Evolutionary conservation across 2,797 vertebrate genomes (phyloP).

Genomic region (Coregonus suidteri): DNA sequence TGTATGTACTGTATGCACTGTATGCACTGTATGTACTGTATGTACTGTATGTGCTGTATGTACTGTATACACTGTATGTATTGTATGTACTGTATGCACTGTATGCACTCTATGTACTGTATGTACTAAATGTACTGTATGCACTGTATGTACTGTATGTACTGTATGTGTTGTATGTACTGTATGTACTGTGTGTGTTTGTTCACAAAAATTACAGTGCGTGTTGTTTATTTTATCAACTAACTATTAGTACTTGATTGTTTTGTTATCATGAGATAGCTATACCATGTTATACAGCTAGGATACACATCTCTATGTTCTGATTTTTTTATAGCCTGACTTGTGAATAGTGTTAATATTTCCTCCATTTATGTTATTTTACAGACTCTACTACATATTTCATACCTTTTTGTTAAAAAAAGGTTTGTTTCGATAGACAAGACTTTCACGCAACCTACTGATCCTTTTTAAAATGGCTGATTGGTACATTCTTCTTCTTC

Average conservation of each 20-base stretch:
- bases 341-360: conserved; percentile 50
- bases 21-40: too few species aligned
- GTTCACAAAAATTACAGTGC: conserved; percentile 33
- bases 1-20: too few species aligned
- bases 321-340: conserved; percentile 25
- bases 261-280: conserved; percentile 1
- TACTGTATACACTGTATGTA: too few species aligned
- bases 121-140: too few species aligned
- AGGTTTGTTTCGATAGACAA: neutral
- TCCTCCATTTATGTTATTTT: conserved; percentile 19
- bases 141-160: too few species aligned
- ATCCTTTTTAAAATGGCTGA: neutral
- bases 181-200: conserved; percentile 29
- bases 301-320: neutral
- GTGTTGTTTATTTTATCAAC: conserved; percentile 45
- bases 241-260: conserved; percentile 12
- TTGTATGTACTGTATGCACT: too few species aligned
- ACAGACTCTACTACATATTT: neutral
- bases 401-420: neutral
- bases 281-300: conserved; percentile 35
- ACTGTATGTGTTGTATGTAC: too few species aligned
- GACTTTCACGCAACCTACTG: neutral
- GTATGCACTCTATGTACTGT: too few species aligned
- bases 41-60: too few species aligned
- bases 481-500: neutral